phyloP scores from a whole-genome alignment of 2,113 vertebrate species.

The Lutjanus erythropterus region DNA sequence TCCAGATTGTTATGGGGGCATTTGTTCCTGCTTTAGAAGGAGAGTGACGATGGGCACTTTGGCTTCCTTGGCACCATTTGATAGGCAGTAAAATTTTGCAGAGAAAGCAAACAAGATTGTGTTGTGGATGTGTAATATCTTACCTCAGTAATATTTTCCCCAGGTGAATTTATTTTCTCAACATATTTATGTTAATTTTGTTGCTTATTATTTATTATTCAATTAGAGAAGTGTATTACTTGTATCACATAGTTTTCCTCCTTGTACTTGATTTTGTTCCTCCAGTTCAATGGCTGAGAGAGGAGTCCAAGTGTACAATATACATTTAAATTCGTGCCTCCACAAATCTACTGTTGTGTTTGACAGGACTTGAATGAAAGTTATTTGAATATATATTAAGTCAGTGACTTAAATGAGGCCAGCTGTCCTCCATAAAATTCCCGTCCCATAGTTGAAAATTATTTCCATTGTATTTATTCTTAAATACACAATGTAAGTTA shows the following conservation, averaged over 20 bases:
- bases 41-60: slow-evolving; percentile 19
- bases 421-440: neutral
- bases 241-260: slow-evolving; percentile 15
- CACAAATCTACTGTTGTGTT: slow-evolving; percentile 35
- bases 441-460: neutral
- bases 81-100: slow-evolving; percentile 10
- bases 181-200: slow-evolving; percentile 15
- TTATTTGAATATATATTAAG: slow-evolving; percentile 51
- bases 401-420: slow-evolving; percentile 12
- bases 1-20: neutral
- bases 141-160: slow-evolving; percentile 13
- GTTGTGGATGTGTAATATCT: neutral
- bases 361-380: slow-evolving; percentile 34
- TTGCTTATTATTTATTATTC: slow-evolving; percentile 42
- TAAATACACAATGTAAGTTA: no score
- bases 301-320: slow-evolving; percentile 16
- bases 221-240: slow-evolving; percentile 28
- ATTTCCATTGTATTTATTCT: neutral
- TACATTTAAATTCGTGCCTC: slow-evolving; percentile 10
- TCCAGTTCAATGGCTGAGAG: neutral
- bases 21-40: slow-evolving; percentile 22
- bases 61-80: slow-evolving; percentile 27
- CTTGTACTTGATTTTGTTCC: slow-evolving; percentile 7
- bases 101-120: slow-evolving; percentile 27
- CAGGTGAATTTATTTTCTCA: slow-evolving; percentile 9